Conservation (phyloP, 1,140 invertebrate genomes). For the Spodoptera frugiperda region DNA sequence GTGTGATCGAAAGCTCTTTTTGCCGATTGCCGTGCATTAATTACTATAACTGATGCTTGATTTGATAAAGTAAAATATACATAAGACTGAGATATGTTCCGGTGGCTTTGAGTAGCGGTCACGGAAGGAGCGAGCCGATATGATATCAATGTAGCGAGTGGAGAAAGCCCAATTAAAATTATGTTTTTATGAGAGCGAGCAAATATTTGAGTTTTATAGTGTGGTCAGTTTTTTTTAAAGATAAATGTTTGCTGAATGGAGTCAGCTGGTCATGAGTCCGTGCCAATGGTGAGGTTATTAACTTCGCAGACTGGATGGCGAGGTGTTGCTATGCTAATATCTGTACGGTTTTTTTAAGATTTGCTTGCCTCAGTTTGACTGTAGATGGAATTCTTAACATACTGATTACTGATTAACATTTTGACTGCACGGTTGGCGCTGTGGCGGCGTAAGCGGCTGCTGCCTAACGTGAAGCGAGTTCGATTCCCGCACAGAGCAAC, state of each 20-base stretch:
- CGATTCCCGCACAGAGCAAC: too few species aligned
- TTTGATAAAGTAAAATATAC: conserved; percentile 10
- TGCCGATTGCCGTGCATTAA: conserved; percentile 40
- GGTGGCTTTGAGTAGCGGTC: not conserved
- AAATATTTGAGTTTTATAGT: conserved; percentile 35
- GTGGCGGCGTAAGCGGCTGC: too few species aligned
- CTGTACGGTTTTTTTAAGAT: not conserved
- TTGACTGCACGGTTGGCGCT: too few species aligned
- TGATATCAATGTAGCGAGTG: not conserved
- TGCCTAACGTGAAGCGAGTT: too few species aligned
- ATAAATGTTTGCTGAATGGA: conserved; percentile 31
- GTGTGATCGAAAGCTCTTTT: conserved; percentile 41
- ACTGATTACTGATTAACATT: too few species aligned
- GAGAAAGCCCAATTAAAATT: conserved; percentile 33
- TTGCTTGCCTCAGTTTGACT: not conserved
- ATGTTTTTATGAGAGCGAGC: not conserved
- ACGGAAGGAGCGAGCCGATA: not conserved
- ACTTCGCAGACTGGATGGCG: not conserved
- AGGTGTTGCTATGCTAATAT: not conserved
- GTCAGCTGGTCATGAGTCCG: conserved; percentile 14
- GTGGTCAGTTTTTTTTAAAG: conserved; percentile 17
- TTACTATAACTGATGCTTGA: conserved; percentile 34
- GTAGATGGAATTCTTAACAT: not conserved
- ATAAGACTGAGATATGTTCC: conserved; percentile 5
- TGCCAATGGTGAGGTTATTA: conserved; percentile 15